Conservation (phyloP, 2,888 invertebrate species). For the Patella caerulea region DNA sequence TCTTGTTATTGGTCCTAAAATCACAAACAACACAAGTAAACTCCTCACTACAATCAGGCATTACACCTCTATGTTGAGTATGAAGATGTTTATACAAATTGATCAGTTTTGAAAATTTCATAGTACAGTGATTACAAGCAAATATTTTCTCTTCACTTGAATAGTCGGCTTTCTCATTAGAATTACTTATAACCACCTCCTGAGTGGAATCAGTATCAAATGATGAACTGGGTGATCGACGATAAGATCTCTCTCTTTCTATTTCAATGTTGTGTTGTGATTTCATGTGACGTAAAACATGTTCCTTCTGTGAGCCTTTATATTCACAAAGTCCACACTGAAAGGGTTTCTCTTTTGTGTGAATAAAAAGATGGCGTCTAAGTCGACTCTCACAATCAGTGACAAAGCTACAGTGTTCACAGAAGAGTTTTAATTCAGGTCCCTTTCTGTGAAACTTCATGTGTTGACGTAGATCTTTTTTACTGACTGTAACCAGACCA, state of each 20-base stretch:
- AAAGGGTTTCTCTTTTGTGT: slow-evolving; percentile 65
- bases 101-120: slow-evolving; percentile 69
- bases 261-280: slow-evolving; percentile 63
- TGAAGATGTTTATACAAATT: slow-evolving; percentile 69
- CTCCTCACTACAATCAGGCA: slow-evolving; percentile 50
- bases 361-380: slow-evolving; percentile 63
- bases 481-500: slow-evolving; percentile 55
- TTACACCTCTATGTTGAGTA: slow-evolving; percentile 62
- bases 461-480: slow-evolving; percentile 67
- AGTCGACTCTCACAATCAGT: slow-evolving; percentile 69
- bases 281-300: slow-evolving; percentile 64
- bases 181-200: slow-evolving; percentile 5
- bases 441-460: slow-evolving; percentile 67
- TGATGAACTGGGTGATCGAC: slow-evolving; percentile 11
- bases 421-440: slow-evolving; percentile 68
- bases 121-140: slow-evolving; percentile 68
- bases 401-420: slow-evolving; percentile 68
- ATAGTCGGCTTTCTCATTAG: slow-evolving; percentile 55
- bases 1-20: slow-evolving; percentile 62
- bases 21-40: slow-evolving; percentile 68
- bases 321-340: slow-evolving; percentile 66
- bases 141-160: slow-evolving; percentile 65
- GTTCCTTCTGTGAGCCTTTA: slow-evolving; percentile 66
- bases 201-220: slow-evolving; percentile 24
- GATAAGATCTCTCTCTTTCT: slow-evolving; percentile 32